Evolutionary conservation across 1,140 invertebrate species (phyloP).

Genomic region (Rhizoglyphus robini): DNA sequence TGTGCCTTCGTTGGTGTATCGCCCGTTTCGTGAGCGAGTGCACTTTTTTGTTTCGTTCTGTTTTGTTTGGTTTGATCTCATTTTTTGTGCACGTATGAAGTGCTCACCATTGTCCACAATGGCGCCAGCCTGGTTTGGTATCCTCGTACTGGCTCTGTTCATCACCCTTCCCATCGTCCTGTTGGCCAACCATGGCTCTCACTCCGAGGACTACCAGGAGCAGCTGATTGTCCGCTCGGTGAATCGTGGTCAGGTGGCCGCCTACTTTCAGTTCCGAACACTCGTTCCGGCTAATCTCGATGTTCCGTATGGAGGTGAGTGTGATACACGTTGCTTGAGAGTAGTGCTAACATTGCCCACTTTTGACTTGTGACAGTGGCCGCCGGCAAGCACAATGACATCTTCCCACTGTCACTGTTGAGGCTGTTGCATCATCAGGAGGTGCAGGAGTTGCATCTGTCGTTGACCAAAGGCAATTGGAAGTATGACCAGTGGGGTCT

Average conservation of each 20-base stretch:
- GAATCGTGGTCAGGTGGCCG: conserved; percentile 5
- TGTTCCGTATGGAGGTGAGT: neutral
- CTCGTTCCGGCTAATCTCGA: conserved; percentile 1
- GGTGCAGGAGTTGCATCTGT: conserved; percentile 78
- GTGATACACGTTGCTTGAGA: too few relatives aligned
- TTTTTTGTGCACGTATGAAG: too few relatives aligned
- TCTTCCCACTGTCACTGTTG: conserved; percentile 76
- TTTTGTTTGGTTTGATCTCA: too few relatives aligned
- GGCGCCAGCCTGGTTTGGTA: too few relatives aligned
- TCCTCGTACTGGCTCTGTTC: too few relatives aligned
- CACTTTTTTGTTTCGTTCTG: too few relatives aligned
- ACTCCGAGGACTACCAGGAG: conserved; percentile 14
- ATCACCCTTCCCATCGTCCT: neutral
- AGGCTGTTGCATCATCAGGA: conserved; percentile 73
- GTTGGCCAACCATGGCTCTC: neutral
- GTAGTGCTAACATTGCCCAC: too few relatives aligned
- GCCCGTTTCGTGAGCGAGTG: too few relatives aligned
- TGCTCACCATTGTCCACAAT: too few relatives aligned
- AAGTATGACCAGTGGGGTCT: conserved; percentile 84
- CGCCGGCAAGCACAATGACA: conserved; percentile 52
- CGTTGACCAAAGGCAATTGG: conserved; percentile 84
- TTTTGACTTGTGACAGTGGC: neutral
- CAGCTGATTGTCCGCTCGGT: conserved; percentile 9
- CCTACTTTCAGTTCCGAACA: conserved; percentile 14
- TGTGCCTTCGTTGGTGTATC: too few relatives aligned